phyloP scores from a whole-genome alignment of 2,888 invertebrate genomes.

The Tenodera sinensis region DNA sequence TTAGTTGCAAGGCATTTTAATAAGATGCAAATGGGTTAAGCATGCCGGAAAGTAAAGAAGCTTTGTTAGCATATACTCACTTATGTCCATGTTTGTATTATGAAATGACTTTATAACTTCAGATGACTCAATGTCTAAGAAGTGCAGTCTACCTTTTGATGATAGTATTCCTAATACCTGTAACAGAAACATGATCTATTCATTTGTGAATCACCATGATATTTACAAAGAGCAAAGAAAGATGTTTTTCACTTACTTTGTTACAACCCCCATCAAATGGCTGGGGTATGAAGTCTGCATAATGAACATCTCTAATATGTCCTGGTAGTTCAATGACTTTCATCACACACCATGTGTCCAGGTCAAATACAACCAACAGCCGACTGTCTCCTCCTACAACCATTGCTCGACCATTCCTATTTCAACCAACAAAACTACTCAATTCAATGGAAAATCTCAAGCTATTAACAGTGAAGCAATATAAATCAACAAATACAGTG shows the following conservation, averaged over 20 bases:
- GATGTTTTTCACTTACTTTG: constrained; percentile 39
- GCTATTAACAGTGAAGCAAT: too few species aligned
- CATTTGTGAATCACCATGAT: not conserved
- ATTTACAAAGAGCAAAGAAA: not conserved
- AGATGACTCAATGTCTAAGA: constrained; percentile 45
- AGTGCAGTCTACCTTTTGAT: constrained; percentile 54
- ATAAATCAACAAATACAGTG: too few species aligned
- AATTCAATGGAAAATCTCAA: too few species aligned
- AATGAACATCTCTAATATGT: constrained; percentile 51
- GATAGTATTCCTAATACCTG: constrained; percentile 54
- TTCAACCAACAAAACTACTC: not conserved
- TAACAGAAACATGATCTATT: not conserved
- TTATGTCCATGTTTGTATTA: not conserved
- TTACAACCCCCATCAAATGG: constrained; percentile 62
- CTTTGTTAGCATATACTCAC: not conserved
- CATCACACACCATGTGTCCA: constrained; percentile 58
- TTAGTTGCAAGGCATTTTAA: too few species aligned
- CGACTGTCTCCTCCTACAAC: constrained; percentile 56
- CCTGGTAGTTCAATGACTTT: constrained; percentile 54
- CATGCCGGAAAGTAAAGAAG: too few species aligned
- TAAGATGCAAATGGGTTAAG: too few species aligned
- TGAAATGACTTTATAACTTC: not conserved
- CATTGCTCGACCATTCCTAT: constrained; percentile 61
- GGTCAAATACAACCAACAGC: constrained; percentile 55
- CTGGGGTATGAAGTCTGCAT: constrained; percentile 57